Evolutionary conservation across 2,113 vertebrate species (phyloP), one percentile per base, ranked within the genome.

Genomic region (Odocoileus virginianus): DNA sequence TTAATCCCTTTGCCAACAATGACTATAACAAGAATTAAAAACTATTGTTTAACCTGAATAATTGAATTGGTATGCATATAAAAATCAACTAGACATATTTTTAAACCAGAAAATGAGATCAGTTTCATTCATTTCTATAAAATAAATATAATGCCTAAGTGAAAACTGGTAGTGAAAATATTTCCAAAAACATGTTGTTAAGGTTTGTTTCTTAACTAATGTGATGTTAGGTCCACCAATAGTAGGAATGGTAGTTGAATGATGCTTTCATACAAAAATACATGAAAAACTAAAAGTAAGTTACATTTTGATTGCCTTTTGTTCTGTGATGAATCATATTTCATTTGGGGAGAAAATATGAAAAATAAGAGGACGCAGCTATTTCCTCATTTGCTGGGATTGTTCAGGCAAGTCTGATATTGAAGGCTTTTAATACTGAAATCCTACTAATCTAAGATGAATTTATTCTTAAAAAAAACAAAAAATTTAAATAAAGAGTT

Each of bases 281-380:
- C 17, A 1, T 94, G 47, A 92, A 95, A 89, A 96, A 27, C 67
- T 95, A 76, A 89, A 64, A 93, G 40, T 87, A 84, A 88, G 95
- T 93, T 94, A 74, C 25, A 85, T 93, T 97, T 97, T 98, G n/a
- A 92, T 86, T 36, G 19, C 17, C 76, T 87, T 86, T 79, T 78
- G 19, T 50, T 96, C 0, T 97, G 8, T 93, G 67, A 55, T 87
- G 90, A 92, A 87, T 92, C 57, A 57, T 91, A 92, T 36, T 40
- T 2, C 92, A 93, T 33, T 45, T 74, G 33, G 61, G 40, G 47
- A 52, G 45, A 89, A 67, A 61, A 0, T 90, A 52, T 76, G n/a
- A 88, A 97, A 89, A 97, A 74, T 84, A 40, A 96, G 87, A 96
- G 85, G 93, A 93, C 78, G 8, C 52, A 78, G 60, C 91, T 98